Conservation (phyloP, 2,113 vertebrate species). For the Campylorhamphus procurvoides region DNA sequence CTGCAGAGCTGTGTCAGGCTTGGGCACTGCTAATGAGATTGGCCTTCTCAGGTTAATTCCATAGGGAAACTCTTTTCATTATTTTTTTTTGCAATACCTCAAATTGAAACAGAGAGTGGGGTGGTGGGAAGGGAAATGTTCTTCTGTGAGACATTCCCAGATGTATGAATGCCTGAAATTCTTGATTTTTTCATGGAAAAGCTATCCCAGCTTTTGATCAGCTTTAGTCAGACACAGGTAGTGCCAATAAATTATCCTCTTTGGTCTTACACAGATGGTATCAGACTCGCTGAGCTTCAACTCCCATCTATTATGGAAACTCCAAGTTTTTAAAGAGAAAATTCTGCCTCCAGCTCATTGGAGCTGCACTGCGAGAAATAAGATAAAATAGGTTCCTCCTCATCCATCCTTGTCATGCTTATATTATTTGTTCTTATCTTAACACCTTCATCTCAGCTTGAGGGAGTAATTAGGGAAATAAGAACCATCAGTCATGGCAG, state of each 20-base stretch:
- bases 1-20: background rate
- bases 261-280: background rate
- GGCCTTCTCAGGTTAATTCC: background rate
- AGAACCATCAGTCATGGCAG: background rate
- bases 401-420: background rate
- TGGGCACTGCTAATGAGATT: background rate
- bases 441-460: slow-evolving; percentile 18
- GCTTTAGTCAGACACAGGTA: background rate
- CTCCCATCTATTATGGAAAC: slow-evolving; percentile 12
- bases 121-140: background rate
- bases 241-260: background rate
- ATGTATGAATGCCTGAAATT: background rate
- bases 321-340: background rate
- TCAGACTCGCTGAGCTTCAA: background rate
- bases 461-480: background rate
- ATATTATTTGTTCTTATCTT: slow-evolving; percentile 26
- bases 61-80: background rate
- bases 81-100: background rate
- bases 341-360: slow-evolving; percentile 10
- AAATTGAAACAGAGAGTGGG: background rate
- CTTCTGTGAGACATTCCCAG: background rate
- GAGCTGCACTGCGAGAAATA: background rate
- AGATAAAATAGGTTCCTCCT: slow-evolving; percentile 2
- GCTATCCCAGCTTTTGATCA: background rate
- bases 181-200: background rate